Evolutionary conservation across 53 echinoderm and acorn worm species (phyloP), one percentile per base, ranked within the genome.

Genomic region (Echinarachnius parma): DNA sequence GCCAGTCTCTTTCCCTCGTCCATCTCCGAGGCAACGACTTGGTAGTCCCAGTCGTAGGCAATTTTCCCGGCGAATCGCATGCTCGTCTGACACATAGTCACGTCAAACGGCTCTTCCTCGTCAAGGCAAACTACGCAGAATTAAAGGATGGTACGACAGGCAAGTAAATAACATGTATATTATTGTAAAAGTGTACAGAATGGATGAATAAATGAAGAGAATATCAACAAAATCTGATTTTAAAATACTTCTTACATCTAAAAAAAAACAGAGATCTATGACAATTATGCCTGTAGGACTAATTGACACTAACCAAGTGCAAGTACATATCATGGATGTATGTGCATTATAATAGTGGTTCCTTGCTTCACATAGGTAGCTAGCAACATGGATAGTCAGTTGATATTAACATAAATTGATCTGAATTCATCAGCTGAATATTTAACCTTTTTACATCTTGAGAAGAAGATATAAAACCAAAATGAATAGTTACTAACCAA

Each of bases 21-120:
- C 56, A 79, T 55, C 42, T 64, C 59, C 18, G 82, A 81, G 3
- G 87, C 82, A 1, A 84, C 50, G 2, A 84, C 91, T 34, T 76
- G 84, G 44, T 76, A 96, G 3, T 70, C 80, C 39, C 10, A 31
- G 54, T 96, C 91, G 33, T 96, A 96, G 29, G 82, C 87, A 21
- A 96, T 82, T 31, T 83, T 86, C 52, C 81, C 84, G 28, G 66
- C 75, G 57, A 87, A 96, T 2, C 82, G 39, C 75, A 84, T 81
- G 29, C 79, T 64, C 59, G 47, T 80, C 58, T 96, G 96, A 15
- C 34, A 69, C 53, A 69, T 50, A 8, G 53, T 21, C 0, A 22
- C 70, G 36, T 69, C 70, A 69, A 69, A 69, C 2, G 67, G 70
- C 2, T 31, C 26, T 11, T 52, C 53, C 34, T 69, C 53, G 16